A percentile compares a stretch with the other conserved stretches of the same genome.
These are phyloP conservation scores for Nowickia ferox DNA, from an alignment of 2,888 invertebrate species.

Conservation along the genomic window DNA sequence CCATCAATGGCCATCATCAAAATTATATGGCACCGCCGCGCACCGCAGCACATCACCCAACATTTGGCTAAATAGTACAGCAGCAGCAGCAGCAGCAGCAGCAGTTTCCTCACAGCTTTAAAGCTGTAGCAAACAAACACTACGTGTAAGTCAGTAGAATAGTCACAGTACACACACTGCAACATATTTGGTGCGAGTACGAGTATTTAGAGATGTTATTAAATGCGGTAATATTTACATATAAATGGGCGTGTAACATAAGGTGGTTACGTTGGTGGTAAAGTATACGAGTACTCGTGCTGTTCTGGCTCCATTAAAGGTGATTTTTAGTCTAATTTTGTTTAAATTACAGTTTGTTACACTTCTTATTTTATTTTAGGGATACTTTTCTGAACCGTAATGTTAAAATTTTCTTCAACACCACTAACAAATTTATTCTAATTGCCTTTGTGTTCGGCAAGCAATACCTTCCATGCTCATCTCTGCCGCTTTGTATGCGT, in stretches of 20 bases:
- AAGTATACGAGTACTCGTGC: slow-evolving; percentile 20
- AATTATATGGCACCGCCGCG: slow-evolving; percentile 47
- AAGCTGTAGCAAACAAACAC: slow-evolving; percentile 38
- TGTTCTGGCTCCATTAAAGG: slow-evolving; percentile 43
- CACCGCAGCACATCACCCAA: slow-evolving; percentile 11
- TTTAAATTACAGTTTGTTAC: slow-evolving; percentile 55
- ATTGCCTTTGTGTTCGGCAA: slow-evolving; percentile 61
- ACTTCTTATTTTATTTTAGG: slow-evolving; percentile 5
- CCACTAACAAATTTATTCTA: slow-evolving; percentile 73
- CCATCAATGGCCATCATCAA: slow-evolving; percentile 67
- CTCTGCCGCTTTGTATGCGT: slow-evolving; percentile 56
- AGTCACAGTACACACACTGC: not conserved
- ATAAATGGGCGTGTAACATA: slow-evolving; percentile 81
- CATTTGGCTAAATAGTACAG: slow-evolving; percentile 17
- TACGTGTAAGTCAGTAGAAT: not conserved
- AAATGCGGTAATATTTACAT: slow-evolving; percentile 76
- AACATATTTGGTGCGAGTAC: slow-evolving; percentile 26
- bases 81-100: slow-evolving; percentile 13
- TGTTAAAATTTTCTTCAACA: slow-evolving; percentile 63
- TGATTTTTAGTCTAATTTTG: slow-evolving; percentile 65
- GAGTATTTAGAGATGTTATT: slow-evolving; percentile 48
- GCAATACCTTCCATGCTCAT: slow-evolving; percentile 1
- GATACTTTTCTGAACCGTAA: slow-evolving; percentile 37
- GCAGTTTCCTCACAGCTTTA: slow-evolving; percentile 14
- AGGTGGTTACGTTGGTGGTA: slow-evolving; percentile 72